Percentiles rank a stretch among this genome's conserved stretches.
Evolutionary conservation across 2,113 vertebrate species (phyloP).

Genomic region (Sakesphorus luctuosus): DNA sequence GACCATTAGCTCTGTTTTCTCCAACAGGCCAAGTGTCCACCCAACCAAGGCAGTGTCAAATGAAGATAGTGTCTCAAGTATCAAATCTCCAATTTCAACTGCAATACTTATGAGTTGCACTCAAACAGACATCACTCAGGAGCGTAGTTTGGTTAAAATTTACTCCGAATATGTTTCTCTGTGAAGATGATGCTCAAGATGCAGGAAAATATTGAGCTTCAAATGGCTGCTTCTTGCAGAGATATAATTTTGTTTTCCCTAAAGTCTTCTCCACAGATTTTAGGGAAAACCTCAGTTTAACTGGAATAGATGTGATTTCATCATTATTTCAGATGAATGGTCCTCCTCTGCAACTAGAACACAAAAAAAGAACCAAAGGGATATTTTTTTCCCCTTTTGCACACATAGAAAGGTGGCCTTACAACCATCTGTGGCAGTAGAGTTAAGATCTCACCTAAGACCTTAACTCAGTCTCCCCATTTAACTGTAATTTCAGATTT

Average conservation of each 20-base stretch:
- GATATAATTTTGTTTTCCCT: not conserved
- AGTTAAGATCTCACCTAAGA: not conserved
- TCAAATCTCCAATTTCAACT: not conserved
- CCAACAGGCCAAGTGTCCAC: not conserved
- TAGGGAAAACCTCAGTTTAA: not conserved
- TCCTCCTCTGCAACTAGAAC: not conserved
- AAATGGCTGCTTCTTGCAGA: not conserved
- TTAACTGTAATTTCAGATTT: not conserved
- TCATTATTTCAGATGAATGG: not conserved
- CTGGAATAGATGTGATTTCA: not conserved
- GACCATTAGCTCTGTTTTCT: not conserved
- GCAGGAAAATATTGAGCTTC: not conserved
- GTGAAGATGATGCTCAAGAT: not conserved
- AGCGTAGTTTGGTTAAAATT: not conserved
- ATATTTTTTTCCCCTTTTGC: not conserved
- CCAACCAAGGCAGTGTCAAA: conserved; percentile 3
- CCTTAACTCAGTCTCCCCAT: not conserved
- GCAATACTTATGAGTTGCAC: not conserved
- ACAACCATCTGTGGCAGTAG: not conserved
- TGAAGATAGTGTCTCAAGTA: not conserved
- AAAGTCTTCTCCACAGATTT: not conserved
- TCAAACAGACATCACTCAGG: not conserved
- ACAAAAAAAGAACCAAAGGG: not conserved
- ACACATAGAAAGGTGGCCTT: rapidly evolving
- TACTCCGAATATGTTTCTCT: not conserved